These are phyloP conservation scores for Apodemia duryi DNA, from an alignment of 2,888 invertebrate genomes.

Conservation along the genomic window DNA sequence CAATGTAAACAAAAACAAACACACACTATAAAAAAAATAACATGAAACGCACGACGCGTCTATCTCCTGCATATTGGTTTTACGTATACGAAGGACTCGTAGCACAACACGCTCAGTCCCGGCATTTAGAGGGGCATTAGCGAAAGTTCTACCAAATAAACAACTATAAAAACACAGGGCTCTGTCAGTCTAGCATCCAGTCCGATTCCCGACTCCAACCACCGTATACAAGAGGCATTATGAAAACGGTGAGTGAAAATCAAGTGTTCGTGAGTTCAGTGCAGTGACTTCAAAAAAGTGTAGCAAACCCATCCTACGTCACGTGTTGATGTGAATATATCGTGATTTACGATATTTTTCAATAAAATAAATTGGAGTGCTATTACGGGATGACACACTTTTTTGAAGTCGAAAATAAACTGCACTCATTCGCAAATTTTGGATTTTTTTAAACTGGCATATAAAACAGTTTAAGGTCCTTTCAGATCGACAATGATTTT, in stretches of 20 bases:
- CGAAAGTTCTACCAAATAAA: constrained; percentile 75
- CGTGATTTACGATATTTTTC: constrained; percentile 17
- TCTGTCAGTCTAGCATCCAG: constrained; percentile 63
- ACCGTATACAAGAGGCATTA: constrained; percentile 68
- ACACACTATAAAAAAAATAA: constrained; percentile 30
- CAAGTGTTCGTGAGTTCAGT: constrained; percentile 39
- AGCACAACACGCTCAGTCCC: constrained; percentile 45
- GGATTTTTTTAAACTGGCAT: neutral
- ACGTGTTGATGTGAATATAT: constrained; percentile 42
- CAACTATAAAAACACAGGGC: constrained; percentile 75
- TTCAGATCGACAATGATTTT: neutral
- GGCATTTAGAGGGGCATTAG: constrained; percentile 63
- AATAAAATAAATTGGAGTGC: constrained; percentile 19
- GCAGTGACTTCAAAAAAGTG: constrained; percentile 72
- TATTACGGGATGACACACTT: constrained; percentile 50
- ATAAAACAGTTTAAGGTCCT: neutral
- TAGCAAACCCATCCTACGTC: constrained; percentile 35
- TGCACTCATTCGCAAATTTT: no score
- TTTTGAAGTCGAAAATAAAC: constrained; percentile 59
- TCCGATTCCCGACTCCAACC: constrained; percentile 71
- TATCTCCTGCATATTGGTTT: constrained; percentile 48
- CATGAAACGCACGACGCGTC: constrained; percentile 56
- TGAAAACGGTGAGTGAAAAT: constrained; percentile 71
- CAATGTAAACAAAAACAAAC: constrained; percentile 17
- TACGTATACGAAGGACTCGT: constrained; percentile 67